Evolutionary conservation across 2,113 vertebrate genomes (phyloP), one percentile per base, ranked within the genome.

Genomic region (Corvus cornix): DNA sequence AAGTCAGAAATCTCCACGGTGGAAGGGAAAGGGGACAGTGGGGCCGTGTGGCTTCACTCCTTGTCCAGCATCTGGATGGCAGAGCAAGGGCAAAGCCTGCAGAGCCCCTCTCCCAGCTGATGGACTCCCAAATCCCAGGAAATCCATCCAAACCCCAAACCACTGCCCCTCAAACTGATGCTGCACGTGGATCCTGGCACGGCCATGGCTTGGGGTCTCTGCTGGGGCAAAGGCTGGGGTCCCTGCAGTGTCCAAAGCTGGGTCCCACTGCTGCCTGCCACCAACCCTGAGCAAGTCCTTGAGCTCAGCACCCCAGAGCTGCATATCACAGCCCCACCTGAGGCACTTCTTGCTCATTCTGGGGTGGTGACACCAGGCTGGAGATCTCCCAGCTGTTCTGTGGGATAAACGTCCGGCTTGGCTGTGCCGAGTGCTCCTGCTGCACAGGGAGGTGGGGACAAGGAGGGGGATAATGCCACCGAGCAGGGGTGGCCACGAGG

Each of bases 171-270:
- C 31, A 16, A 21, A 41, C 1, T 0, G 3, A 11, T 7, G 26
- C 62, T 59, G 64, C 0, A 2, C 13, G 1, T 0, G 3, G 33
- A 11, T 14, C 63, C 46, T 3, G 2, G 17, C 16, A 31, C 0
- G 0, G 48, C 33, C 74, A 70, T 17, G n/a, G n/a, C 16, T 68
- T 66, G 30, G 43, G 9, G 18, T 21, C n/a, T 5, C 27, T 3
- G 1, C 26, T 30, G 19, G 28, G 1, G 30, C 26, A 51, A 23
- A 16, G 51, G 53, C n/a, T 66, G 30, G 63, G 9, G 18, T 21
- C n/a, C 7, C 20, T 3, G 1, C 26, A 35, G 56, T 31, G 26
- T 1, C 19, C 51, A 15, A 17, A 33, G 66, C 53, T 43, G 35
- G 43, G 27, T 11, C 19, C 41, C 3, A 10, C 20, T 52, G 58